Percentiles rank a stretch among this genome's conserved stretches.
Evolutionary conservation across 2,113 vertebrate genomes (phyloP).

Genomic region (Leptocoma aspasia): DNA sequence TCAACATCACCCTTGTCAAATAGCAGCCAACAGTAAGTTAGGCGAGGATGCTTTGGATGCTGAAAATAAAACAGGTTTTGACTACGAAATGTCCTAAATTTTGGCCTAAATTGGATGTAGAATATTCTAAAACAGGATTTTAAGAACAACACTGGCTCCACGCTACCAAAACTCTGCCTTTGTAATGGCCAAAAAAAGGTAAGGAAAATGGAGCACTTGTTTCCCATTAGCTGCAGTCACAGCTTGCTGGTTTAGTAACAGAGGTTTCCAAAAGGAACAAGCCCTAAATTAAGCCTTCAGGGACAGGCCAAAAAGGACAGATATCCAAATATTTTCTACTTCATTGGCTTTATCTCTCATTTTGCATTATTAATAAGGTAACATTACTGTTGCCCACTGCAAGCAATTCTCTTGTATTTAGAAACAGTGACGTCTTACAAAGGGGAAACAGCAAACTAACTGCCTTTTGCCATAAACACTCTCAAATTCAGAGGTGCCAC

Average conservation of each 20-base stretch:
- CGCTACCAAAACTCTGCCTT: not conserved
- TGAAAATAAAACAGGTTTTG: slow-evolving; percentile 14
- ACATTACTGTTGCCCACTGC: not conserved
- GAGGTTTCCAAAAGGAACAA: not conserved
- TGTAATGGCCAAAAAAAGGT: not conserved
- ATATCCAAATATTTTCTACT: not conserved
- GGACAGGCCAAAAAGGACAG: not conserved
- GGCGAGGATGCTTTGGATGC: not conserved
- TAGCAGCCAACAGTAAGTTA: not conserved
- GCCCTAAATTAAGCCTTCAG: not conserved
- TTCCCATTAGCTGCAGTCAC: not conserved
- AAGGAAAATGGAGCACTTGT: not conserved
- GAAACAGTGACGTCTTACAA: not conserved
- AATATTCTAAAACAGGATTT: not conserved
- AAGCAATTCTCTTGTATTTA: not conserved
- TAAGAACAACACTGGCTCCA: not conserved
- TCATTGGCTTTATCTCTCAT: not conserved
- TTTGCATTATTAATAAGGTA: not conserved
- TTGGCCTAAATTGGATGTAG: not conserved
- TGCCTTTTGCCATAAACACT: not conserved
- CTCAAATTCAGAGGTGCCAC: not conserved
- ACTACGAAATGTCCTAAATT: not conserved
- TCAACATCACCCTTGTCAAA: not conserved
- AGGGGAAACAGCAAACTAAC: not conserved
- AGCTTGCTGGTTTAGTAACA: not conserved